phyloP scores from a whole-genome alignment of 1,140 invertebrate genomes.

The Spodoptera litura region DNA sequence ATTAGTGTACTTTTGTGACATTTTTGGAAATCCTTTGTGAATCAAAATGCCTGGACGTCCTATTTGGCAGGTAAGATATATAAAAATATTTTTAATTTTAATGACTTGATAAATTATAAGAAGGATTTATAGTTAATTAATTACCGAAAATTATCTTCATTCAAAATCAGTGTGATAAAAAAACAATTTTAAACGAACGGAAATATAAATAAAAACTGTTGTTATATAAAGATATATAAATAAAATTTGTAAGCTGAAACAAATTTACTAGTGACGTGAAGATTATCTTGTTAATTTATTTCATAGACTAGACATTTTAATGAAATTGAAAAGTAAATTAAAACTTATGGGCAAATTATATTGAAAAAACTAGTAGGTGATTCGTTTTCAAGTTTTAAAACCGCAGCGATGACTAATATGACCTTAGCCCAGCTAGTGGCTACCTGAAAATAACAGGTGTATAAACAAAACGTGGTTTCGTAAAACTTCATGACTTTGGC shows the following conservation, averaged over 20 bases:
- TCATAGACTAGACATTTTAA: background rate
- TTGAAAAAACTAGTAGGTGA: no score
- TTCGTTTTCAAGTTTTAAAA: background rate
- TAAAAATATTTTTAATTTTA: conserved; percentile 22
- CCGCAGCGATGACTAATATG: conserved; percentile 36
- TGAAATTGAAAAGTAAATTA: background rate
- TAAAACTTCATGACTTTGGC: conserved; percentile 54
- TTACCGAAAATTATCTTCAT: no score
- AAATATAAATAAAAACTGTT: no score
- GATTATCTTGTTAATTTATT: no score
- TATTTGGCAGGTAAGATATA: conserved; percentile 83
- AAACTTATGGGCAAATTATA: background rate
- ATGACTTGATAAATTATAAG: no score
- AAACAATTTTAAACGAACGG: no score
- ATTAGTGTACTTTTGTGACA: conserved; percentile 62
- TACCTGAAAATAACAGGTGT: conserved; percentile 79
- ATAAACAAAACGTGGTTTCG: conserved; percentile 57
- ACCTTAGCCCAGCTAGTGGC: conserved; percentile 65
- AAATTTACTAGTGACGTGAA: no score
- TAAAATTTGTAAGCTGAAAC: no score
- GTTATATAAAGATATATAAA: no score
- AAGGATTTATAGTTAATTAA: no score
- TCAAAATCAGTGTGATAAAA: no score
- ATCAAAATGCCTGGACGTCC: conserved; percentile 85
- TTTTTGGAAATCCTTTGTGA: conserved; percentile 60